Conservation (phyloP, 1,140 invertebrate genomes). For the Pseudomyrmex sp. region DNA sequence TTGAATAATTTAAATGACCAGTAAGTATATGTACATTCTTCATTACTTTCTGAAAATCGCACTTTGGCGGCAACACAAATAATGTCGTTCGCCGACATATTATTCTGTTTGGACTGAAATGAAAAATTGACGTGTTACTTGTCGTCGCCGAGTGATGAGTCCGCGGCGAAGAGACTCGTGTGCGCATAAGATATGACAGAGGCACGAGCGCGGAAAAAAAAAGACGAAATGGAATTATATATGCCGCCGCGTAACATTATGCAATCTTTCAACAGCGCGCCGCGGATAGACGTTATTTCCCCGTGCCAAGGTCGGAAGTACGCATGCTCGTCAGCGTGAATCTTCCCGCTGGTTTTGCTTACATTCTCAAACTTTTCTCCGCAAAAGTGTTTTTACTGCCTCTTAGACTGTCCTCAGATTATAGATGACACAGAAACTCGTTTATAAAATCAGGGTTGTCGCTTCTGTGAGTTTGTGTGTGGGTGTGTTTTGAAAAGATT, state of each 20-base stretch:
- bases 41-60: background rate
- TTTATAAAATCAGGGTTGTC: too few relatives aligned
- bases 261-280: conserved; percentile 64
- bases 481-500: too few relatives aligned
- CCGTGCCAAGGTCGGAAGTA: conserved; percentile 52
- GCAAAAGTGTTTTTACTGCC: background rate
- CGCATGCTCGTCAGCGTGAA: conserved; percentile 51
- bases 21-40: background rate
- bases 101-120: conserved; percentile 7
- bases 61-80: background rate
- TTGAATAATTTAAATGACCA: too few relatives aligned
- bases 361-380: conserved; percentile 23
- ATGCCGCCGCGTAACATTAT: conserved; percentile 65
- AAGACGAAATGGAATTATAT: conserved; percentile 15
- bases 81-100: conserved; percentile 12
- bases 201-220: conserved; percentile 8
- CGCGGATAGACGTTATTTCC: conserved; percentile 59
- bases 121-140: conserved; percentile 33
- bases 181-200: conserved; percentile 14
- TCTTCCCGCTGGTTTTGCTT: conserved; percentile 29
- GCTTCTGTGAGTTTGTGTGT: too few relatives aligned
- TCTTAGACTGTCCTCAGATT: too few relatives aligned
- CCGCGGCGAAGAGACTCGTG: background rate
- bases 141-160: background rate
- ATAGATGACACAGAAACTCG: too few relatives aligned